Evolutionary conservation across 2,888 invertebrate genomes (phyloP), one percentile per base, ranked within the genome.

Genomic region (Anthrax anthrax): DNA sequence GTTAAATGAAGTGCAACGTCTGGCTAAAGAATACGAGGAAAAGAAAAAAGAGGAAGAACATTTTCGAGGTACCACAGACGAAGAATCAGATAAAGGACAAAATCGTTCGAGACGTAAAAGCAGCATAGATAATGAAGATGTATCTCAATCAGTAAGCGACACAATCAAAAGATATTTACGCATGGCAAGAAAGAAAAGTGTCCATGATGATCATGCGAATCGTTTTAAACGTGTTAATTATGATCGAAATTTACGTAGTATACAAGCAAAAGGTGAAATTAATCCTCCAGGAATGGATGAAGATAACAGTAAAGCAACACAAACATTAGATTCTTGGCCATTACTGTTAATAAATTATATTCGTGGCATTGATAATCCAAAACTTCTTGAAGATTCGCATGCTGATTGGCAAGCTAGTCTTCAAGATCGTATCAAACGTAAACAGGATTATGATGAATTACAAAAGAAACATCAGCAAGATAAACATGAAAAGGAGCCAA

Each of bases 161-260:
- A 88, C 86, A 0, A 86, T 89, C 50, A 88, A 88, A 64, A 72
- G 88, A 12, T 89, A 89, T 63, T 67, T 89, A 43, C 72, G 85
- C 47, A 89, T 89, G 88, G 88, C 87, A 9, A 74, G 89, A 34
- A 89, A 89, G 62, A 89, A 89, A 60, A 86, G 85, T 58, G 79
- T 83, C 12, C 60, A 62, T 42, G 87, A 88, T 62, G 78, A 81
- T 3, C 84, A 84, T 54, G 78, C 75, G 3, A 88, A 85, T 60
- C 76, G 84, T 43, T 90, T 89, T 61, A 88, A 88, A 61, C 77
- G 88, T 1, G 86, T 90, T 18, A 90, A 90, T 63, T 90, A 90
- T 58, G 89, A 90, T 59, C 75, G 84, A 49, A 88, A 86, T 60
- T 70, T 89, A 49, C 71, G 88, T 23, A 85, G 88, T 55, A 89